These are phyloP conservation scores for Otus scops DNA, from an alignment of 2,797 vertebrate species.

Conservation along the genomic window DNA sequence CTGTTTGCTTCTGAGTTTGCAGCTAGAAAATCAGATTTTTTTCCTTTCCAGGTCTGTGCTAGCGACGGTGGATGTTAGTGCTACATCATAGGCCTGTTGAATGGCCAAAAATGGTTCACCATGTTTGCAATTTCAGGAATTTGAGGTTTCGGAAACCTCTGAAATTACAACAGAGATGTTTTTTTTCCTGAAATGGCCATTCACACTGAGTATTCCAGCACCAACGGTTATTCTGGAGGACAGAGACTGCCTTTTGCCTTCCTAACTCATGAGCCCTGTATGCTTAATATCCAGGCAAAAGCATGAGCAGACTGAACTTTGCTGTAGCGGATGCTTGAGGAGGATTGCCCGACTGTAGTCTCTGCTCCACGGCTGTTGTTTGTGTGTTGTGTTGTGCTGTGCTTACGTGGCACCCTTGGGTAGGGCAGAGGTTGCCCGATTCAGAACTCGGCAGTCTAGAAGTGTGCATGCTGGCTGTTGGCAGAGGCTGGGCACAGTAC, in stretches of 20 bases:
- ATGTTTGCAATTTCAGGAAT: not conserved
- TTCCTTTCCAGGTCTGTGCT: not conserved
- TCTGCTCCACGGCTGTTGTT: rapidly evolving
- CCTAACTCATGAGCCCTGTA: not conserved
- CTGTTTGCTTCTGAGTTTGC: not conserved
- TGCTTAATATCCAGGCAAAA: not conserved
- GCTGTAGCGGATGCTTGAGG: rapidly evolving
- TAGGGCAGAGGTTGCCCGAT: not conserved
- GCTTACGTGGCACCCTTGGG: rapidly evolving
- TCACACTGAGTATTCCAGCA: not conserved
- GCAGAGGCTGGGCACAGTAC: not conserved
- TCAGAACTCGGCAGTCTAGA: not conserved
- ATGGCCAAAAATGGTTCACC: not conserved
- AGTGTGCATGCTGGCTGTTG: rapidly evolving
- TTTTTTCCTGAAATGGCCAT: not conserved
- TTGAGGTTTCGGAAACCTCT: not conserved
- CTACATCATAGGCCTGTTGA: not conserved
- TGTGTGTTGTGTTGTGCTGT: not conserved
- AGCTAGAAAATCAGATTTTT: not conserved
- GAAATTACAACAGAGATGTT: not conserved
- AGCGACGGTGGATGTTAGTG: rapidly evolving
- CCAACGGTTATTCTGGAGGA: rapidly evolving
- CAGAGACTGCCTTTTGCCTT: not conserved
- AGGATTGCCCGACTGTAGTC: not conserved
- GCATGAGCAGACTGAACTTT: rapidly evolving